Evolutionary conservation across 2,888 invertebrate genomes (phyloP).

Genomic region (Pammene fasciana): DNA sequence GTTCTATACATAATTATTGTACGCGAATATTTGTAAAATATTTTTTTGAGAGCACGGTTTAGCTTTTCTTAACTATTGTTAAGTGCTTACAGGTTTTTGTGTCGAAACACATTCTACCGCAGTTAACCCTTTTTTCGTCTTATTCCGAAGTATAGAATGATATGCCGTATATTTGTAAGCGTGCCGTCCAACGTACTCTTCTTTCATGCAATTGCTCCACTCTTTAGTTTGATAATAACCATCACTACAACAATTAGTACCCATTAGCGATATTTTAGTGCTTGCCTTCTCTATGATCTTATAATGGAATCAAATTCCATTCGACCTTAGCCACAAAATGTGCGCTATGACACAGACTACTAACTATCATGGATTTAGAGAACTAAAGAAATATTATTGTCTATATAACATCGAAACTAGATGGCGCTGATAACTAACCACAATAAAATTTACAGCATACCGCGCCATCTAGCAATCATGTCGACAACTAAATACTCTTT

Average conservation of each 20-base stretch:
- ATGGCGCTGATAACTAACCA: neutral
- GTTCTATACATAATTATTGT: constrained; percentile 61
- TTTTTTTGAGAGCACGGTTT: constrained; percentile 79
- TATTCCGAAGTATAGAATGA: constrained; percentile 40
- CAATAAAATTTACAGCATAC: neutral
- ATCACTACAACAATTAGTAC: neutral
- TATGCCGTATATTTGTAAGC: constrained; percentile 56
- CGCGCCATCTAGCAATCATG: neutral
- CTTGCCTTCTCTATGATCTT: constrained; percentile 44
- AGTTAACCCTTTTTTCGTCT: constrained; percentile 47
- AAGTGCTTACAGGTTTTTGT: constrained; percentile 60
- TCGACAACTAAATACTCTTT: neutral
- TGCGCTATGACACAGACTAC: constrained; percentile 38
- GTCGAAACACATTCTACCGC: constrained; percentile 49
- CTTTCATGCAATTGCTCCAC: constrained; percentile 47
- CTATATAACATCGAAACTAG: neutral
- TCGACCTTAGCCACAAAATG: constrained; percentile 43
- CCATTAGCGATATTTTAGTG: constrained; percentile 42
- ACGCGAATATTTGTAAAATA: constrained; percentile 71
- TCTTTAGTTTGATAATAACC: constrained; percentile 32
- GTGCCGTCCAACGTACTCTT: constrained; percentile 70
- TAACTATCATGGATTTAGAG: neutral
- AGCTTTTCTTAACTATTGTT: constrained; percentile 78
- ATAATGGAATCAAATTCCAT: constrained; percentile 70
- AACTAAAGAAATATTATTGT: neutral